Conservation (phyloP, 1,140 invertebrate genomes). For the Telenomus remus region DNA sequence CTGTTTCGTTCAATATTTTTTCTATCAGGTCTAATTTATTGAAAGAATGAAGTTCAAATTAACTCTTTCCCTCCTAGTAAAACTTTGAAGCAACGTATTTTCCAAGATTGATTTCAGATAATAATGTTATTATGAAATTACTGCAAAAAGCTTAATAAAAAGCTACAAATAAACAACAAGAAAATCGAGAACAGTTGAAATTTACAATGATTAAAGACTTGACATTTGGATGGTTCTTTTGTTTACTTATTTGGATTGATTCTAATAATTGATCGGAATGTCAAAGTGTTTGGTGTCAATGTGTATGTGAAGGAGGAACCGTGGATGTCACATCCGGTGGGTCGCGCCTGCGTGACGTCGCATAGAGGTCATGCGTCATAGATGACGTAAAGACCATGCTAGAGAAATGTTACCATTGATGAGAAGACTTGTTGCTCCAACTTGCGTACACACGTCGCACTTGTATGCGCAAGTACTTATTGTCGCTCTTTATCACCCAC, state of each 20-base stretch:
- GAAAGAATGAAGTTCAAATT: background rate
- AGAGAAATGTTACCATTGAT: slow-evolving; percentile 66
- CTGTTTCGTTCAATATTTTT: background rate
- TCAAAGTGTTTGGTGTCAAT: slow-evolving; percentile 39
- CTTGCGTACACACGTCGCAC: slow-evolving; percentile 52
- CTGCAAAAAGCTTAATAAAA: too few relatives aligned
- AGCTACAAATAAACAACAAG: too few relatives aligned
- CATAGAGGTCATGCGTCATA: slow-evolving; percentile 68
- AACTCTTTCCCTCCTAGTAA: too few relatives aligned
- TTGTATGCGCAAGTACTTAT: slow-evolving; percentile 34
- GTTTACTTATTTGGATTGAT: too few relatives aligned
- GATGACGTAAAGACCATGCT: slow-evolving; percentile 66
- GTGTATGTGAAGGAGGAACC: slow-evolving; percentile 40
- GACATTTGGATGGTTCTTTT: too few relatives aligned
- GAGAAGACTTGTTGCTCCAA: slow-evolving; percentile 68
- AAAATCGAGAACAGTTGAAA: too few relatives aligned
- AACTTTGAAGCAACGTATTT: too few relatives aligned
- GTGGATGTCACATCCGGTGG: slow-evolving; percentile 52
- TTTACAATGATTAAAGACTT: too few relatives aligned
- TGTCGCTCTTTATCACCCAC: slow-evolving; percentile 33
- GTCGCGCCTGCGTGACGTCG: slow-evolving; percentile 65
- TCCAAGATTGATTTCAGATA: too few relatives aligned
- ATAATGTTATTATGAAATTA: too few relatives aligned
- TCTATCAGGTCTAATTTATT: background rate
- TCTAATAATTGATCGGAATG: slow-evolving; percentile 29